phyloP scores from a whole-genome alignment of 2,113 vertebrate species.

The Panthera uncia region DNA sequence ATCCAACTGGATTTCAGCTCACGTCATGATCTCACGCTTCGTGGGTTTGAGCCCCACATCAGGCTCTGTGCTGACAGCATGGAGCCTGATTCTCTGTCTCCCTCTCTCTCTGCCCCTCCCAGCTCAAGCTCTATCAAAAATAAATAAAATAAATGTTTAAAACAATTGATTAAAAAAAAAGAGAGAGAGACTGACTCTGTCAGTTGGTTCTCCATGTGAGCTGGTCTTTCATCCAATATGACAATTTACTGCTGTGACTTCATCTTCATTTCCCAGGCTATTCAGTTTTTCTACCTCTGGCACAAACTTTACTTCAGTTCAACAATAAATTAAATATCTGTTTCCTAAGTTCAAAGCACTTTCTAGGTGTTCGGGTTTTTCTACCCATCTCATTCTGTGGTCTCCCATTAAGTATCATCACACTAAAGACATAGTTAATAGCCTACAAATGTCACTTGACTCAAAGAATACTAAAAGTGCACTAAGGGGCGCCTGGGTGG shows the following conservation, averaged over 20 bases:
- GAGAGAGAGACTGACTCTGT: background rate
- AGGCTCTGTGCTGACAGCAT: no score
- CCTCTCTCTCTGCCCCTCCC: no score
- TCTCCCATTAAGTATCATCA: slow-evolving; percentile 34
- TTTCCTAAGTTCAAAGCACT: background rate
- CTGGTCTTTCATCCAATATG: background rate
- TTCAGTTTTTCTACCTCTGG: background rate
- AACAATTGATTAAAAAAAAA: no score
- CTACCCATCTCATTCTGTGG: background rate
- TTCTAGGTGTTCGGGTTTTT: background rate
- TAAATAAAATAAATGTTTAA: no score
- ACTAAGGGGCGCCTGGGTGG: no score
- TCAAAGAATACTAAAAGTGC: background rate
- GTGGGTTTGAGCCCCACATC: no score
- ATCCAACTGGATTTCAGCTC: no score
- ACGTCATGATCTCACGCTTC: no score
- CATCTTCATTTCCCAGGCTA: background rate
- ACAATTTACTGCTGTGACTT: background rate
- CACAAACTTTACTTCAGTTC: slow-evolving; percentile 38
- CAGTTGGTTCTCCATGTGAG: background rate
- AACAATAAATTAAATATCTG: background rate
- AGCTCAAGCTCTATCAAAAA: no score
- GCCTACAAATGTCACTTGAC: background rate
- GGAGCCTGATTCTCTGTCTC: no score
- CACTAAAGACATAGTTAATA: background rate